These are phyloP conservation scores for Sipha flava DNA, from an alignment of 1,140 invertebrate species.

Conservation along the genomic window DNA sequence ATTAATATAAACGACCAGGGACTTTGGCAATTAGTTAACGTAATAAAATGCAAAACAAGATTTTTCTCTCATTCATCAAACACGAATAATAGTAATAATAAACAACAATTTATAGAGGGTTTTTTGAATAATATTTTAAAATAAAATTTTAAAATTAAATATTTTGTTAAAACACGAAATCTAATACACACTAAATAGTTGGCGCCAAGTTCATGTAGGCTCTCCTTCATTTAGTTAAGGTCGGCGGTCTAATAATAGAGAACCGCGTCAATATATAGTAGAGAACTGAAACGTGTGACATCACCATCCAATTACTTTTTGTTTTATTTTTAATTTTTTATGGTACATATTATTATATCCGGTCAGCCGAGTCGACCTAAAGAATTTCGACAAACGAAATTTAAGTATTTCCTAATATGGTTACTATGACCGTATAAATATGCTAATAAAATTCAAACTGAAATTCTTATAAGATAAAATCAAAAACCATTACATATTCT, in stretches of 20 bases:
- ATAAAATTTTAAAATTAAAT: neutral
- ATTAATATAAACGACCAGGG: neutral
- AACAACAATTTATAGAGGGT: no score
- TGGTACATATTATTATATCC: neutral
- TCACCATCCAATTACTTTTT: slow-evolving; percentile 13
- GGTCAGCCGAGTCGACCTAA: no score
- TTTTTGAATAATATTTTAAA: neutral
- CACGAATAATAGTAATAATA: no score
- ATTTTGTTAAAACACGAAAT: neutral
- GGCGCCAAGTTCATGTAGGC: slow-evolving; percentile 10
- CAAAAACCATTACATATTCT: no score
- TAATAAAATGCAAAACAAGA: neutral
- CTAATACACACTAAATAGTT: neutral
- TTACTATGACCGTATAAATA: no score
- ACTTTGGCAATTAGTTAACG: neutral
- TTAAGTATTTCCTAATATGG: no score
- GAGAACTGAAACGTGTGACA: neutral
- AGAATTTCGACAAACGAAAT: no score
- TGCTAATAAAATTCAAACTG: no score
- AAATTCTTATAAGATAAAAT: no score
- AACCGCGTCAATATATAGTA: neutral
- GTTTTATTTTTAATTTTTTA: slow-evolving; percentile 26
- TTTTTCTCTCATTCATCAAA: no score
- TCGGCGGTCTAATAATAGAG: slow-evolving; percentile 22
- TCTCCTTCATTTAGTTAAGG: neutral